phyloP scores from a whole-genome alignment of 2,113 vertebrate genomes.

The Muntiacus muntjak region DNA sequence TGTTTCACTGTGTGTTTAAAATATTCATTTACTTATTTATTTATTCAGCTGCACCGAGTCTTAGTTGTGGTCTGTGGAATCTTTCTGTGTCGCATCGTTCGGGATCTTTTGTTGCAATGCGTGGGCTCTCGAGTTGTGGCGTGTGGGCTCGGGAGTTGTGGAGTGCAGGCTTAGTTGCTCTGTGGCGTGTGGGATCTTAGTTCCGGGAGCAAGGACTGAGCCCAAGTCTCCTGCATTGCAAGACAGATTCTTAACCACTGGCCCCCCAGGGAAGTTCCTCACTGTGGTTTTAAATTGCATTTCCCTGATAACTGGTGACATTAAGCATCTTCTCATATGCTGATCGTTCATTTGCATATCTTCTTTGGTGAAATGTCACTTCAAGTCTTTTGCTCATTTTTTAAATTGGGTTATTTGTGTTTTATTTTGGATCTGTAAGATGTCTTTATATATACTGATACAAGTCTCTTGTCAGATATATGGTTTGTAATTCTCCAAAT shows the following conservation, averaged over 20 bases:
- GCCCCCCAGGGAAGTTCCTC: background rate
- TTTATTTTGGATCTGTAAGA: background rate
- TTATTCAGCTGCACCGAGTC: background rate
- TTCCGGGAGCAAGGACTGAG: background rate
- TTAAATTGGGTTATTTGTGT: background rate
- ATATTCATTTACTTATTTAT: background rate
- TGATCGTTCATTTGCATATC: background rate
- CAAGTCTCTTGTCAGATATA: background rate
- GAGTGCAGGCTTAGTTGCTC: background rate
- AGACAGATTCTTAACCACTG: background rate
- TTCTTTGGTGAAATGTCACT: background rate
- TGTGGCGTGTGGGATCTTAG: background rate
- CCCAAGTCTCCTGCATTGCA: background rate
- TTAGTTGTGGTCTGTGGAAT: accelerated
- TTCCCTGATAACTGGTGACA: background rate
- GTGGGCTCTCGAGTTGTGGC: background rate
- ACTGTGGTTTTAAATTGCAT: background rate
- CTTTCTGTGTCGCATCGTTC: background rate
- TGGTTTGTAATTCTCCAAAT: background rate
- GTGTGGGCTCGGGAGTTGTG: background rate
- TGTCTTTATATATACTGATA: background rate
- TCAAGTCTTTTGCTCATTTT: background rate
- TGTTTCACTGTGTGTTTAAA: background rate
- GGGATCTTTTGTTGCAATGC: background rate
- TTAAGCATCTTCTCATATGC: background rate